Evolutionary conservation across 2,888 invertebrate species (phyloP).

Genomic region (Synanthedon formicaeformis): DNA sequence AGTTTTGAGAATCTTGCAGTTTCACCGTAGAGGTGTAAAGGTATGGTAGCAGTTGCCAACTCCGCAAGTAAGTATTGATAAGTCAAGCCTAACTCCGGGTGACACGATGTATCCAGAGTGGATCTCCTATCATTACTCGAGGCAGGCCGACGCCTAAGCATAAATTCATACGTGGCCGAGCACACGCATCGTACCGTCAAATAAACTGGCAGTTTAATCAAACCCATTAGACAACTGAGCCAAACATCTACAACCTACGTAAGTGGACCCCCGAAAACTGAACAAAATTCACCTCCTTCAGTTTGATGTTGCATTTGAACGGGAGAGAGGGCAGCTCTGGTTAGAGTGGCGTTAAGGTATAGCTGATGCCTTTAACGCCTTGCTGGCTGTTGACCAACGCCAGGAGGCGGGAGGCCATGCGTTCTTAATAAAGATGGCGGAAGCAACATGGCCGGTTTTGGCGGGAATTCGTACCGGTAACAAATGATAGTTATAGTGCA

Average conservation of each 20-base stretch:
- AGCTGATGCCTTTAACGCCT: conserved; percentile 69
- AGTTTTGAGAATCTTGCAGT: no score
- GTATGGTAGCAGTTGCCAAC: no score
- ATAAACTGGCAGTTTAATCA: conserved; percentile 71
- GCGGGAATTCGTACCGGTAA: conserved; percentile 14
- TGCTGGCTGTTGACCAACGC: conserved; percentile 67
- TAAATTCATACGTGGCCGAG: conserved; percentile 66
- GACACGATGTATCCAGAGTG: conserved; percentile 7
- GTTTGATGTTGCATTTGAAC: conserved; percentile 7
- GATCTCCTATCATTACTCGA: conserved; percentile 42
- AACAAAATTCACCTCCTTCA: conserved; percentile 21
- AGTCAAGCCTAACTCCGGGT: neutral
- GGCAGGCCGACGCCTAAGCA: conserved; percentile 43
- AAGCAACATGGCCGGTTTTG: conserved; percentile 49
- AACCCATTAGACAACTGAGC: conserved; percentile 70
- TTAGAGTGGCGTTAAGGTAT: conserved; percentile 43
- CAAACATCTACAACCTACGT: conserved; percentile 47
- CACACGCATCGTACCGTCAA: conserved; percentile 66
- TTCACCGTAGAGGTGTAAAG: no score
- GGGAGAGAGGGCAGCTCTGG: conserved; percentile 33
- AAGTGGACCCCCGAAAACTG: conserved; percentile 35
- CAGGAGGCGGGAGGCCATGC: conserved; percentile 62
- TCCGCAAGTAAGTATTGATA: neutral
- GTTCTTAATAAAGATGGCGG: conserved; percentile 67
- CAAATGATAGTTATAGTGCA: neutral